A percentile compares a stretch with the other conserved stretches of the same genome.
Conservation (phyloP, 2,797 vertebrate species). For the Ciconia nigra region DNA sequence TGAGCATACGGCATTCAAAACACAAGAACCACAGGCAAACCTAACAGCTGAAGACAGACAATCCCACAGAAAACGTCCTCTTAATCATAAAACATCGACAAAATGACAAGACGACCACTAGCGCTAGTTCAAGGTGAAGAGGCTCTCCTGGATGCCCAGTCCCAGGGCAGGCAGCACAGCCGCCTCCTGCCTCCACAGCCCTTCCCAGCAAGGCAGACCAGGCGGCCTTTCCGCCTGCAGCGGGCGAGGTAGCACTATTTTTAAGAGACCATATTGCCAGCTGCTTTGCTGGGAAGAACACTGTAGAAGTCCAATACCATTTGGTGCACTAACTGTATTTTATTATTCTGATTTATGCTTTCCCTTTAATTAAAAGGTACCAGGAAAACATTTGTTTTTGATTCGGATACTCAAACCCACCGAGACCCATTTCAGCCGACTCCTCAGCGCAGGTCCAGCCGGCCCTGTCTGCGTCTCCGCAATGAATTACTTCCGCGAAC, state of each 20-base stretch:
- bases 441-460: background rate
- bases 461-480: constrained; percentile 5
- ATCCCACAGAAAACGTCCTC: background rate
- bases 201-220: background rate
- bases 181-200: background rate
- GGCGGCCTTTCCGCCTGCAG: background rate
- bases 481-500: constrained; percentile 66
- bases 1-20: background rate
- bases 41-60: background rate
- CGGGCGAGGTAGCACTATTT: rapidly evolving
- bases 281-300: background rate
- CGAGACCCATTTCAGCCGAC: background rate
- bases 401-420: background rate
- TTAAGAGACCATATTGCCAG: background rate
- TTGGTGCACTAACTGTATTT: background rate
- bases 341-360: constrained; percentile 31
- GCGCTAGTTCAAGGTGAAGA: background rate
- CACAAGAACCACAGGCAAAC: background rate
- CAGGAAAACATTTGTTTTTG: constrained; percentile 42
- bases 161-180: background rate
- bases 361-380: constrained; percentile 52
- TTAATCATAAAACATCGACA: background rate
- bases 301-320: background rate
- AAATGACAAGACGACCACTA: background rate
- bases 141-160: background rate